Base-by-base conservation (phyloP, 1,140 invertebrate genomes). In the Ceratina calcarata region DNA sequence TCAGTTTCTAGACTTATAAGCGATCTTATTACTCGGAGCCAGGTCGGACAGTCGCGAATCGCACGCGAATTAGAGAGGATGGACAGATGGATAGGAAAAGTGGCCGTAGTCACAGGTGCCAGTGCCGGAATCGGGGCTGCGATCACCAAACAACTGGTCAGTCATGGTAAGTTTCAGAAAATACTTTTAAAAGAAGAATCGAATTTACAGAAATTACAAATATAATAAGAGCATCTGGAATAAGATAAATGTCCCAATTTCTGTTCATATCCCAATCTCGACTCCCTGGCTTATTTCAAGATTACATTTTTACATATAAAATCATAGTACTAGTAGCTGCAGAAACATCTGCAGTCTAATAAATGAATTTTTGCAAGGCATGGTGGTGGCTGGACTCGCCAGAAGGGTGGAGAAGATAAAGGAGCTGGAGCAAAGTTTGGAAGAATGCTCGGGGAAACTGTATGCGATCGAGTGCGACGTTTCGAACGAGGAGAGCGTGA, bases 381-480 rank as follows among this genome's bases (percentile, higher is more conserved):
- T 95, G 88, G 92, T 91, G 76, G 95, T 95, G 2, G 93, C 95
- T 13, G 95, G 94, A 0, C 92, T 95, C 37, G 94, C 95, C 0
- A 89, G 94, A 74, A 93, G 93, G 85, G 85, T 93, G 4, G 91
- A 94, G 12, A 91, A 89, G 81, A 91, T 95, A n/a, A 83, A 92
- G 22, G 89, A 90, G 60, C 49, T 90, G 1, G 84, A 86, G 0
- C 76, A 81, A 8, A 81, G 61, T 8, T 55, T 88, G 49, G 77
- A 79, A 12, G 85, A 84, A 3, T 81, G 72, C 13, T 10, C 77
- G 16, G 91, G 91, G 4, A 89, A 92, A 68, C 71, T 94, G 0
- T 67, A 91, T 64, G 65, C 92, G 0, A 88, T 93, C 12, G 90
- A 94, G 75, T 96, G 95, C 87, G 95, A 96, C 80, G 86, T 96